Base-by-base conservation (phyloP, 2,888 invertebrate genomes). In the Aethes cnicana region DNA sequence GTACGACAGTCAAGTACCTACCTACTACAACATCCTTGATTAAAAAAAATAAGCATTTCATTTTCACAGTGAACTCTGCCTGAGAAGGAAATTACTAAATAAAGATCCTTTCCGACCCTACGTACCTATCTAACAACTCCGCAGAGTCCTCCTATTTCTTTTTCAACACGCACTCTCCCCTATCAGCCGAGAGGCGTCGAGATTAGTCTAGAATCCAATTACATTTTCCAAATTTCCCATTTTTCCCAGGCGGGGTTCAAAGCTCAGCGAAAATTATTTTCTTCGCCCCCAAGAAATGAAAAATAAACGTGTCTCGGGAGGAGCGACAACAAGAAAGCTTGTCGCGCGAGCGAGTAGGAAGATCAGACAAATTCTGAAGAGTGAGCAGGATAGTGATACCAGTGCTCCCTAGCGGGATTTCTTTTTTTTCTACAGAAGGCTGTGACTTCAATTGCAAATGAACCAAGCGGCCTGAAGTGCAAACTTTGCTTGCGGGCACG, bases 201-300 rank as follows among this genome's bases (percentile, higher is more conserved):
- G 86, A 85, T 84, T 83, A 84, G 78, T 81, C 73, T 71, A 70
- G 80, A 88, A 88, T 87, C 86, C 87, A 88, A 89, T 89, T 87
- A 86, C 82, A 81, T 84, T 86, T 87, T 81, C 81, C 66, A 82
- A 84, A 85, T 81, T 81, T 85, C 80, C 74, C 77, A 81, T 83
- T 85, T 86, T 85, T 84, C 79, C 75, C 70, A 77, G 74, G 72
- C 75, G 77, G 74, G 80, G 86, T 84, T 86, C 86, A 86, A 82
- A 87, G 86, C 85, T 86, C 84, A 82, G 68, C 69, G 86, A 83
- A 87, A 89, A 88, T 88, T 82, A 88, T 89, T 88, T 87, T 84
- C 83, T 75, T 77, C 78, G 74, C 77, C 81, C 83, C 76, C 64
- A 79, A 78, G 84, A 84, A 82, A 87, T 87, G 87, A 86, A 87